A percentile compares a stretch with the other conserved stretches of the same genome.
Evolutionary conservation across 2,888 invertebrate genomes (phyloP).

Genomic region (Leptarthrus brevirostris): DNA sequence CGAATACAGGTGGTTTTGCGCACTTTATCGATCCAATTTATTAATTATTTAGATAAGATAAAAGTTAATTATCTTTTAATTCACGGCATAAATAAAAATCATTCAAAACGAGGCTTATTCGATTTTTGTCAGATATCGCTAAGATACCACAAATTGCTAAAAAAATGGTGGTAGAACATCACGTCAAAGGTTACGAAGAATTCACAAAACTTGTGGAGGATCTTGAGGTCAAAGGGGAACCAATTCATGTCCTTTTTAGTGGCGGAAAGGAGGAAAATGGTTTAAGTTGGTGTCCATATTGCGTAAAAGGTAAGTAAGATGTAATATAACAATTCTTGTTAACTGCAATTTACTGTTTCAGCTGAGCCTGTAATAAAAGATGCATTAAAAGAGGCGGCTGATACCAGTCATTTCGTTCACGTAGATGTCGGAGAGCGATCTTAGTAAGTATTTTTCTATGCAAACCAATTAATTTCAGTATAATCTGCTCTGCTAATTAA

Average conservation of each 20-base stretch:
- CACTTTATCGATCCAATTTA: no score
- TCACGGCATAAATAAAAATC: background rate
- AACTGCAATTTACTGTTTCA: slow-evolving; percentile 61
- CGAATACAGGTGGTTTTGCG: no score
- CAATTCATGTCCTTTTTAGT: slow-evolving; percentile 65
- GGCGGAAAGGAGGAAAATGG: slow-evolving; percentile 70
- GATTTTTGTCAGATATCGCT: slow-evolving; percentile 53
- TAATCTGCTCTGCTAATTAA: no score
- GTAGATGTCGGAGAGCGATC: slow-evolving; percentile 83
- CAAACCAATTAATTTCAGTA: no score
- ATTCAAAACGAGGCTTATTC: slow-evolving; percentile 50
- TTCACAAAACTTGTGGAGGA: slow-evolving; percentile 65
- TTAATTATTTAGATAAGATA: slow-evolving; percentile 14
- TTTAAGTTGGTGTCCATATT: slow-evolving; percentile 90
- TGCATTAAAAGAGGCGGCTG: slow-evolving; percentile 73
- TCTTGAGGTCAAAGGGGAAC: slow-evolving; percentile 61
- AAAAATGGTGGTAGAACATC: slow-evolving; percentile 66
- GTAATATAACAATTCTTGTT: slow-evolving; percentile 54
- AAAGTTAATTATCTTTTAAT: background rate
- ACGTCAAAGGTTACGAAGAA: slow-evolving; percentile 66
- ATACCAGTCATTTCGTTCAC: slow-evolving; percentile 76
- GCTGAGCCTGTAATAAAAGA: slow-evolving; percentile 83
- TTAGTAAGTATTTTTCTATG: slow-evolving; percentile 72
- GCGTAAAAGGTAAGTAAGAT: slow-evolving; percentile 86
- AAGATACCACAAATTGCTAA: slow-evolving; percentile 51